phyloP scores from a whole-genome alignment of 2,797 vertebrate species.

The Perodicticus potto region DNA sequence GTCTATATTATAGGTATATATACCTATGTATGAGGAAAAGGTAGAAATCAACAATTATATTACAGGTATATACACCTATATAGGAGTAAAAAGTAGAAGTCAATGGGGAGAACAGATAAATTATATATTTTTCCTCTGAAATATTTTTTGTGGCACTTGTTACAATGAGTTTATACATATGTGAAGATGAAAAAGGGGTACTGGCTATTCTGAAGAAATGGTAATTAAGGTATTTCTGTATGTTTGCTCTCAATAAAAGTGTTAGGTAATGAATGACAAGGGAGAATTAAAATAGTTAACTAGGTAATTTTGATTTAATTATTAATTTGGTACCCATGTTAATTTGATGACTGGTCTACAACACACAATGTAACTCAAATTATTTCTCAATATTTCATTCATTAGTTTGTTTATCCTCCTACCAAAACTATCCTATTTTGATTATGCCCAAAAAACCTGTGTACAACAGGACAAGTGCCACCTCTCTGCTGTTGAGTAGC shows the following conservation, averaged over 20 bases:
- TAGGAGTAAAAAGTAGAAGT: background rate
- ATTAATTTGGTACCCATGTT: background rate
- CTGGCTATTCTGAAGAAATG: background rate
- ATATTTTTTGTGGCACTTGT: background rate
- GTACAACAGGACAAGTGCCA: background rate
- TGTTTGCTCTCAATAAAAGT: background rate
- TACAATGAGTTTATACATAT: background rate
- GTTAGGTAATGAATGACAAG: background rate
- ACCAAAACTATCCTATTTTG: background rate
- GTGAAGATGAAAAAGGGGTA: background rate
- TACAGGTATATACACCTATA: background rate
- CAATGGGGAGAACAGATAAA: background rate
- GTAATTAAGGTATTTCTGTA: background rate
- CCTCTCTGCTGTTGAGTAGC: background rate
- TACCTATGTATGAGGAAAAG: background rate
- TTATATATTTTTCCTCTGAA: background rate
- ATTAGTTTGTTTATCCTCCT: background rate
- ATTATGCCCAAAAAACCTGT: background rate
- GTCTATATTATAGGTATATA: background rate
- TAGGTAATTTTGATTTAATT: background rate
- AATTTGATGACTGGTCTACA: background rate
- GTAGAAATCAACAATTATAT: background rate
- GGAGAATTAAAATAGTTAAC: background rate
- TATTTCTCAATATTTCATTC: background rate
- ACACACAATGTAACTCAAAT: background rate